A percentile compares a stretch with the other conserved stretches of the same genome.
Conservation (phyloP, 2,888 invertebrate species). For the Tetheella fluctuosa region DNA sequence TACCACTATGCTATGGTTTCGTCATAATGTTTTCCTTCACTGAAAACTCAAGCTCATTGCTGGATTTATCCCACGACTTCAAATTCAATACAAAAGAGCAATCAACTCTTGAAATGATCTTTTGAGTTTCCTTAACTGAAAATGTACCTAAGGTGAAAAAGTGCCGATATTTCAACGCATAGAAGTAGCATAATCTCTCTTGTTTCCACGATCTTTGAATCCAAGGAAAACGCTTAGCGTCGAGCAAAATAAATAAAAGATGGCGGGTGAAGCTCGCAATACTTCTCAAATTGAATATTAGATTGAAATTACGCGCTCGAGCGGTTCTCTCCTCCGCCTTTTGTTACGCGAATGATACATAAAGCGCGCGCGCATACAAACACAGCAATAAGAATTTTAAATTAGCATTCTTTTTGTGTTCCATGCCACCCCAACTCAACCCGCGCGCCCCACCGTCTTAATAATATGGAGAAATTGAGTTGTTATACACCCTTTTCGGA, state of each 20-base stretch:
- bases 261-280: slow-evolving; percentile 68
- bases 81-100: no score
- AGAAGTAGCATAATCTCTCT: slow-evolving; percentile 40
- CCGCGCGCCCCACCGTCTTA: slow-evolving; percentile 76
- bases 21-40: no score
- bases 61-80: no score
- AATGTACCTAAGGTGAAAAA: no score
- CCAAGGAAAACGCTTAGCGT: slow-evolving; percentile 62
- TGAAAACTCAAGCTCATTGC: no score
- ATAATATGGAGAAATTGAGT: slow-evolving; percentile 83
- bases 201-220: slow-evolving; percentile 56
- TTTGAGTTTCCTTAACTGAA: no score
- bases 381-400: slow-evolving; percentile 82
- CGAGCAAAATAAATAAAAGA: slow-evolving; percentile 76
- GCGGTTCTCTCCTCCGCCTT: slow-evolving; percentile 74
- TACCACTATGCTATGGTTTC: no score
- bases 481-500: slow-evolving; percentile 80
- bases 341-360: slow-evolving; percentile 80
- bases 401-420: slow-evolving; percentile 84
- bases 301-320: slow-evolving; percentile 82
- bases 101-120: no score
- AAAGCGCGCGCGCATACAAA: slow-evolving; percentile 82
- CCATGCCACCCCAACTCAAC: slow-evolving; percentile 69
- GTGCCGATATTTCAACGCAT: slow-evolving; percentile 15
- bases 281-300: slow-evolving; percentile 82